These are phyloP conservation scores for Cyprinodon tularosa DNA, from an alignment of 2,113 vertebrate genomes.

Conservation along the genomic window DNA sequence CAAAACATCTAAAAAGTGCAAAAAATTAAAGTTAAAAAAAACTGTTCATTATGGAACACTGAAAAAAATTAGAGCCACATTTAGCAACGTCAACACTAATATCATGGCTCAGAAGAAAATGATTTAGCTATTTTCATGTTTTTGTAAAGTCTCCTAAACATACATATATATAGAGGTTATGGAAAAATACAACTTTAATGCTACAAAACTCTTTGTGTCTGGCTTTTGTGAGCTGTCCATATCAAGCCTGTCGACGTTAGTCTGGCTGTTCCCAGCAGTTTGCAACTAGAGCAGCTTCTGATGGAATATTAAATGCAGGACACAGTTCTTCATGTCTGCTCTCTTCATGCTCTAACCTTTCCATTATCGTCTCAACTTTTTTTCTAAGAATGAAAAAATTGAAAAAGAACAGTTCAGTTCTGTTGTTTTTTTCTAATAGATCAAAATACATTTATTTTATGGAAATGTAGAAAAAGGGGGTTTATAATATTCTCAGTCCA, in stretches of 20 bases:
- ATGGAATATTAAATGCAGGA: constrained; percentile 60
- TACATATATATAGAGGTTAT: background rate
- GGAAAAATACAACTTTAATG: constrained; percentile 30
- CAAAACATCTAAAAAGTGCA: background rate
- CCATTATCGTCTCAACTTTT: background rate
- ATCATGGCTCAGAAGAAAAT: background rate
- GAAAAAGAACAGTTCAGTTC: background rate
- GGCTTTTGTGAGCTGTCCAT: constrained; percentile 31
- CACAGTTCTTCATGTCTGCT: constrained; percentile 24
- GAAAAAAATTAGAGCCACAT: constrained; percentile 19
- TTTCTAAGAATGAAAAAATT: background rate
- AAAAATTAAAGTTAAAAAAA: background rate
- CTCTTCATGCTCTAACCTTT: background rate
- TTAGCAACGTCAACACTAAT: no score
- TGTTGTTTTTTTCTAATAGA: background rate
- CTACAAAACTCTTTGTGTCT: constrained; percentile 14
- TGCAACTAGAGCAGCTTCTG: constrained; percentile 48
- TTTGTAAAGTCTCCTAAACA: background rate
- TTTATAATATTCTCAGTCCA: background rate
- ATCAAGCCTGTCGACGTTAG: constrained; percentile 24
- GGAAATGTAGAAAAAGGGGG: background rate
- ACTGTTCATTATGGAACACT: background rate
- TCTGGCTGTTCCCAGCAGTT: constrained; percentile 25
- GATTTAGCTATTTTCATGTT: background rate
- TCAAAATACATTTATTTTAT: background rate